Base-by-base conservation (phyloP, 2,888 invertebrate genomes). In the Electrophaes corylata region DNA sequence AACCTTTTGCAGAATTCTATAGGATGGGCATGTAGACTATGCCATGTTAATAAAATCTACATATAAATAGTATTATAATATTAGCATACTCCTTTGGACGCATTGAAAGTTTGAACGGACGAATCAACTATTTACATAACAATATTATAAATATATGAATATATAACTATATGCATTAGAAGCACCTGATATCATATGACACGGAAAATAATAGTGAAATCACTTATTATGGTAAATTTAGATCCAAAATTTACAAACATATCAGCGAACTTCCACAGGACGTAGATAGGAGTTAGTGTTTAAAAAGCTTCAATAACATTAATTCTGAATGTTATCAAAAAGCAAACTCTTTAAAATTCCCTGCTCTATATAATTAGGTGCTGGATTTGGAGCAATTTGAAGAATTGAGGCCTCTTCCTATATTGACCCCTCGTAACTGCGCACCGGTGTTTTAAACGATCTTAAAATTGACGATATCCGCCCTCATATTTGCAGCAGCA, bases 1-100 rank as follows among this genome's bases (percentile, higher is more conserved):
- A 56, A 62, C 60, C 53, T 57, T 65, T 61, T 59, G 47, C 29
- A 43, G 58, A 62, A 52, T 47, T 56, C 64, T 51, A 61, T n/a
- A 68, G 67, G 63, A 69, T 61, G 23, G 57, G 19, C 50, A 51
- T 37, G 49, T 64, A 50, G 57, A 48, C 45, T 46, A 46, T 50
- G 46, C 58, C 29, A 39, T 65, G 57, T 49, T 51, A 35, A 60
- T 43, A 67, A 52, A 60, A 65, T 64, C 44, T 50, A 57, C 65
- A 65, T 63, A 48, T 35, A 45, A 66, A 68, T 62, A 51, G 64
- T 45, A 37, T 57, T 51, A 44, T 49, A 29, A 39, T 40, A 64
- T 63, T 62, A 62, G 46, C 53, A 64, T 62, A 12, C 46, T 53
- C 43, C 40, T 52, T 46, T 43, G 20, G 16, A 57, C 41, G 48